Percentiles rank a stretch among this genome's conserved stretches.
phyloP scores from a whole-genome alignment of 2,888 invertebrate species.

The Syrista parreyssii region DNA sequence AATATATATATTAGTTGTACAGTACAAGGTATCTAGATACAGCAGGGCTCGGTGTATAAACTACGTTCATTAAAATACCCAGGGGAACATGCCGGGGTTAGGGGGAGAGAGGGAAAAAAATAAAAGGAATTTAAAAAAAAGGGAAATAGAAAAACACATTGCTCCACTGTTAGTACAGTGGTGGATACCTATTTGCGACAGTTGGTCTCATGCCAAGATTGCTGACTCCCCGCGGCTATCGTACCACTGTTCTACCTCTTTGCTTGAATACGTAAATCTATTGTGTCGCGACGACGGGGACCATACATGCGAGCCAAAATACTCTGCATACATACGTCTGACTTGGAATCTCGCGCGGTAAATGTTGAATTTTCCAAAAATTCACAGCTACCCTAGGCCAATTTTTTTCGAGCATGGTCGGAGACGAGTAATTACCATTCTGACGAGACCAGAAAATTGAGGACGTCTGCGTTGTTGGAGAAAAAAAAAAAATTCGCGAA shows the following conservation, averaged over 20 bases:
- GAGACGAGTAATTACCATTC: too few relatives aligned
- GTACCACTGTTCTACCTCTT: slow-evolving; percentile 54
- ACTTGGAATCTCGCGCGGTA: background rate
- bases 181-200: slow-evolving; percentile 58
- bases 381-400: background rate
- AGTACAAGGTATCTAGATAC: too few relatives aligned
- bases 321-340: background rate
- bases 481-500: too few relatives aligned
- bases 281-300: slow-evolving; percentile 51
- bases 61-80: background rate
- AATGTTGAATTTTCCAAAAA: background rate
- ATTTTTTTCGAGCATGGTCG: too few relatives aligned
- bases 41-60: too few relatives aligned
- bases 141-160: slow-evolving; percentile 41
- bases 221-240: slow-evolving; percentile 52
- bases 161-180: slow-evolving; percentile 43
- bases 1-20: too few relatives aligned
- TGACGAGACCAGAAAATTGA: too few relatives aligned
- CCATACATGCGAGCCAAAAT: slow-evolving; percentile 49
- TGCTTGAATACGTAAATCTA: slow-evolving; percentile 62
- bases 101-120: slow-evolving; percentile 12
- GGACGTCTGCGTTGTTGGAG: too few relatives aligned
- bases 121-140: slow-evolving; percentile 15
- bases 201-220: slow-evolving; percentile 61
- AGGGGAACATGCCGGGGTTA: background rate